These are phyloP conservation scores for Leptopilina clavipes DNA, from an alignment of 1,140 invertebrate species.

Conservation along the genomic window DNA sequence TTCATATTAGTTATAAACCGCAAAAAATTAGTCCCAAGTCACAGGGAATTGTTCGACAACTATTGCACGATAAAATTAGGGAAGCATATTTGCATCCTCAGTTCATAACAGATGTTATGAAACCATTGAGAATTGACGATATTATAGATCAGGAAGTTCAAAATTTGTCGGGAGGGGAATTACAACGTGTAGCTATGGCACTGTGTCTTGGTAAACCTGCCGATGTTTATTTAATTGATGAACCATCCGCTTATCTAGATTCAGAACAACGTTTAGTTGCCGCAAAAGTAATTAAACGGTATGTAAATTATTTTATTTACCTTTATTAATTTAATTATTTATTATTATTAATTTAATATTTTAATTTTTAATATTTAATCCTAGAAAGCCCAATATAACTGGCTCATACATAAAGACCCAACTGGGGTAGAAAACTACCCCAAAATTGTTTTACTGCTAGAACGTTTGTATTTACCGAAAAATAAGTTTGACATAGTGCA, in stretches of 20 bases:
- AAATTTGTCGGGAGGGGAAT: constrained; percentile 98
- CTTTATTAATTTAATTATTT: too few relatives aligned
- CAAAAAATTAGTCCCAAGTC: constrained; percentile 99
- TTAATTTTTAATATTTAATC: too few relatives aligned
- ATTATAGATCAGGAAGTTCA: constrained; percentile 99
- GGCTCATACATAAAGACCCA: too few relatives aligned
- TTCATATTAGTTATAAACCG: constrained; percentile 99
- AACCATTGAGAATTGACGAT: constrained; percentile 97
- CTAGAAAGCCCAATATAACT: too few relatives aligned
- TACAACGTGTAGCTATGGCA: constrained; percentile 97
- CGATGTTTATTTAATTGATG: constrained; percentile 99
- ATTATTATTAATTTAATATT: too few relatives aligned
- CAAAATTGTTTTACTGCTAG: too few relatives aligned
- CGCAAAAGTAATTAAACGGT: constrained; percentile 99
- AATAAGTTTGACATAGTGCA: too few relatives aligned
- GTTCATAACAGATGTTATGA: constrained; percentile 99
- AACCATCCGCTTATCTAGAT: constrained; percentile 99
- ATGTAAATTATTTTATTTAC: constrained; percentile 42
- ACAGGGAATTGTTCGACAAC: constrained; percentile 91
- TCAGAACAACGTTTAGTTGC: constrained; percentile 99
- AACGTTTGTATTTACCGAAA: too few relatives aligned
- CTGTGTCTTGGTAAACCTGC: constrained; percentile 98
- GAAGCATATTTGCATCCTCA: constrained; percentile 97
- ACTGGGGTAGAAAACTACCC: too few relatives aligned
- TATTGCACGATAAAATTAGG: constrained; percentile 96